A percentile compares a stretch with the other conserved stretches of the same genome.
Evolutionary conservation across 2,113 vertebrate genomes (phyloP).

Genomic region (Cheirogaleus medius): DNA sequence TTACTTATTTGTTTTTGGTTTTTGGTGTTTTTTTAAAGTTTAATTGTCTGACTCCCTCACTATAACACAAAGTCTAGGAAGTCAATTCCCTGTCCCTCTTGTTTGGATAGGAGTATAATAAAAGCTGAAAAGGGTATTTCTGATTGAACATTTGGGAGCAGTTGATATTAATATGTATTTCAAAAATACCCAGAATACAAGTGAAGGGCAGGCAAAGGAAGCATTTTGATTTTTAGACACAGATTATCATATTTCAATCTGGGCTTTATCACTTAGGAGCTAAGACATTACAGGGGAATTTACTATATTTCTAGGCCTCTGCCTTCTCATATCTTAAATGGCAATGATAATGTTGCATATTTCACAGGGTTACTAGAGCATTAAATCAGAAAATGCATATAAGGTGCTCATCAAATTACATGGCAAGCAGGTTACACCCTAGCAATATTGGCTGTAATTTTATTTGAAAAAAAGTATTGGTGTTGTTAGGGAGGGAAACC

Average conservation of each 20-base stretch:
- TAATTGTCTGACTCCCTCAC: background rate
- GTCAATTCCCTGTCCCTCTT: background rate
- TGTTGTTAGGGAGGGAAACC: background rate
- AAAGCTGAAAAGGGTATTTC: background rate
- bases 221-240: background rate
- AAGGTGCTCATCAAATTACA: background rate
- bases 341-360: background rate
- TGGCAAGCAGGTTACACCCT: background rate
- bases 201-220: background rate
- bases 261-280: background rate
- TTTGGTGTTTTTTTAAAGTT: background rate
- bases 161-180: background rate
- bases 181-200: background rate
- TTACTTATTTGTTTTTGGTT: background rate
- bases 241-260: background rate
- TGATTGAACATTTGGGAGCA: background rate
- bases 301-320: background rate
- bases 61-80: background rate
- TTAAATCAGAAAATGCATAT: background rate
- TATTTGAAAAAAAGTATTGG: slow-evolving; percentile 22
- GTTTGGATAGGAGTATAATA: background rate
- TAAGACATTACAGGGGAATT: background rate
- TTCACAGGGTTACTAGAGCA: background rate
- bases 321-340: background rate
- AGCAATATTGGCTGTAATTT: slow-evolving; percentile 2